phyloP scores from a whole-genome alignment of 1,140 invertebrate species.

The Periplaneta americana region DNA sequence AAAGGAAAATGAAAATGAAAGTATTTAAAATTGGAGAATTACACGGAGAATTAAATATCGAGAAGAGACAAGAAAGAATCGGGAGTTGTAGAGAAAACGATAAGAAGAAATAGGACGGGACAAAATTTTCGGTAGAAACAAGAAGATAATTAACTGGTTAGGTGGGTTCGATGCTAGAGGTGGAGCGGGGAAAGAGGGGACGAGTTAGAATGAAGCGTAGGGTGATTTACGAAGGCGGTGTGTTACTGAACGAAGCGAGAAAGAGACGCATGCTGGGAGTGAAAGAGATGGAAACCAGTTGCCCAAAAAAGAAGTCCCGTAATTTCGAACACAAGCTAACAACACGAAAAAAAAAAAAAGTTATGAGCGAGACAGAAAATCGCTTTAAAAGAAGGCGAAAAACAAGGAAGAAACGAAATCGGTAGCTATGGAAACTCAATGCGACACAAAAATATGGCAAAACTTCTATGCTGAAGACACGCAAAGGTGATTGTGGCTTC shows the following conservation, averaged over 20 bases:
- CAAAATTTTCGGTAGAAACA: constrained; percentile 1
- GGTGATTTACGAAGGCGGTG: constrained; percentile 5
- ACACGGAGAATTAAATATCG: neutral
- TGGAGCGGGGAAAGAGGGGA: neutral
- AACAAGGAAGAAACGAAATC: neutral
- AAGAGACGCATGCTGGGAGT: neutral
- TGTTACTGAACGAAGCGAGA: neutral
- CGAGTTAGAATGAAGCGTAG: neutral
- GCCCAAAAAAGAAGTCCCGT: neutral
- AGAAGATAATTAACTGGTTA: constrained; percentile 1
- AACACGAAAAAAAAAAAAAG: neutral
- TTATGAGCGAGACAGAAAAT: too few relatives aligned
- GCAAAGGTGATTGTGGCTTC: neutral
- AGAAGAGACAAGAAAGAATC: neutral
- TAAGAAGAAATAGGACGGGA: neutral
- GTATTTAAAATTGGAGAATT: neutral
- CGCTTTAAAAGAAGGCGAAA: neutral
- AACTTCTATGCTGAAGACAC: too few relatives aligned
- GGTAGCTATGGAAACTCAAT: neutral
- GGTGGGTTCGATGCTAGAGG: neutral
- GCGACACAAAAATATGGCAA: neutral
- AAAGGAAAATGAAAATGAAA: too few relatives aligned
- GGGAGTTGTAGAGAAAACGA: neutral
- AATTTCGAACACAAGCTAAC: neutral
- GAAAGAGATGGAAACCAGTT: too few relatives aligned